Conservation (phyloP, 2,113 vertebrate species). For the Bostrychus sinensis region DNA sequence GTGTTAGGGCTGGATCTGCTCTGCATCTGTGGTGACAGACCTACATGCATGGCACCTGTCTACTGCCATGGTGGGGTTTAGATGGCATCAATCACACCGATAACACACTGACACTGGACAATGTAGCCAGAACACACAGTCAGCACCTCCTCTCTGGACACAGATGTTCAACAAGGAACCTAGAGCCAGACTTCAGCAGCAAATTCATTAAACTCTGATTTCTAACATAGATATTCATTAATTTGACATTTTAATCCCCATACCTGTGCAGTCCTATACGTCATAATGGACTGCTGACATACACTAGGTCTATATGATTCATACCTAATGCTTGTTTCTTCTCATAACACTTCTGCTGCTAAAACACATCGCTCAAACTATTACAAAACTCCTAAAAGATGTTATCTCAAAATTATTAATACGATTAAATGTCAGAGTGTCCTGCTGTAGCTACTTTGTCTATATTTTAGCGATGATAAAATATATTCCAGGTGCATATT, state of each 20-base stretch:
- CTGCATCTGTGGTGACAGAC: slow-evolving; percentile 28
- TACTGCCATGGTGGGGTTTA: slow-evolving; percentile 20
- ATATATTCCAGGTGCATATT: slow-evolving; percentile 2
- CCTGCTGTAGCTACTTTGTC: slow-evolving; percentile 5
- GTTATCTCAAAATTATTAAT: not conserved
- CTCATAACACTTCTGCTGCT: slow-evolving; percentile 5
- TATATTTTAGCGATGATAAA: not conserved
- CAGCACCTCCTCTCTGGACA: slow-evolving; percentile 13
- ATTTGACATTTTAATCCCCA: not conserved
- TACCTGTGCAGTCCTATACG: not conserved
- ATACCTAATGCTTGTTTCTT: slow-evolving; percentile 8
- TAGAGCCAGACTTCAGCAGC: not conserved
- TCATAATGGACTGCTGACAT: not conserved
- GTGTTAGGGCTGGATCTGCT: slow-evolving; percentile 26
- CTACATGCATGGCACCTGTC: slow-evolving; percentile 37
- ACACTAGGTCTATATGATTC: slow-evolving; percentile 4
- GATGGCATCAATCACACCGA: slow-evolving; percentile 55
- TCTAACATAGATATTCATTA: slow-evolving; percentile 6
- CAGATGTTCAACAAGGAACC: not conserved
- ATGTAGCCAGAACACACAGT: slow-evolving; percentile 14
- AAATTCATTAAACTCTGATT: not conserved
- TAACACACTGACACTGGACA: slow-evolving; percentile 48
- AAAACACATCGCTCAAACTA: slow-evolving; percentile 2
- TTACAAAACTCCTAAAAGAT: slow-evolving; percentile 1
- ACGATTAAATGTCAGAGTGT: not conserved